A percentile compares a stretch with the other conserved stretches of the same genome.
phyloP scores from a whole-genome alignment of 2,113 vertebrate genomes.

The Neolamprologus hecqui region DNA sequence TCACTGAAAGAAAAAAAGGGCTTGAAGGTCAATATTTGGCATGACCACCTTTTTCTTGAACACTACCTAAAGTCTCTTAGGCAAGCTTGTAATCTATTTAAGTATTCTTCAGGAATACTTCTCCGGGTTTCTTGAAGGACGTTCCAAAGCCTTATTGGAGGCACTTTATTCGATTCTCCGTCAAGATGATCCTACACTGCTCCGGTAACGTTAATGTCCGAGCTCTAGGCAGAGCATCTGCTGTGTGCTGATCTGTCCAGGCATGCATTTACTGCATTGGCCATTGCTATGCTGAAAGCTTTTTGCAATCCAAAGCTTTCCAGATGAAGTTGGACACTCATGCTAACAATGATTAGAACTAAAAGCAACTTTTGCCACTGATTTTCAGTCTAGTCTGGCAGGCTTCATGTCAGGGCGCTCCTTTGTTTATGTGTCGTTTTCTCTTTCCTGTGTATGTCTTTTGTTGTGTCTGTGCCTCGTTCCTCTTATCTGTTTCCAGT shows the following conservation, averaged over 20 bases:
- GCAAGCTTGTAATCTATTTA: background rate
- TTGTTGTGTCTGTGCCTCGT: background rate
- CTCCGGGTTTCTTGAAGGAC: background rate
- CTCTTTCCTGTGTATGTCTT: background rate
- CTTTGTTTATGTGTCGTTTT: background rate
- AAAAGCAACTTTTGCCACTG: accelerated
- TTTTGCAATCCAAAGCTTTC: background rate
- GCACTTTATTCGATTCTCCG: background rate
- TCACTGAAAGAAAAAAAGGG: background rate
- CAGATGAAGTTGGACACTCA: background rate
- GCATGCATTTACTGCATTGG: background rate
- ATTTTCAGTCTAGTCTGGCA: background rate
- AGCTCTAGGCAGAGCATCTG: background rate
- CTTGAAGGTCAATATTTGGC: background rate
- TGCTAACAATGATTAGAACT: background rate
- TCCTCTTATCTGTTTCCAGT: background rate
- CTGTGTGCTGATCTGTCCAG: background rate
- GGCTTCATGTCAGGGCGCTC: background rate
- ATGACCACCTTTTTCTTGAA: background rate
- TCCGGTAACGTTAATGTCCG: background rate
- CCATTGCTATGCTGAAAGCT: background rate
- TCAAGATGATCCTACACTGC: background rate
- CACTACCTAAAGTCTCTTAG: background rate
- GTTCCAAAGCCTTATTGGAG: background rate
- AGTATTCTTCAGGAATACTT: background rate